Evolutionary conservation across 35 echinoderm and acorn worm genomes (phyloP).

Genomic region (Patiria miniata): DNA sequence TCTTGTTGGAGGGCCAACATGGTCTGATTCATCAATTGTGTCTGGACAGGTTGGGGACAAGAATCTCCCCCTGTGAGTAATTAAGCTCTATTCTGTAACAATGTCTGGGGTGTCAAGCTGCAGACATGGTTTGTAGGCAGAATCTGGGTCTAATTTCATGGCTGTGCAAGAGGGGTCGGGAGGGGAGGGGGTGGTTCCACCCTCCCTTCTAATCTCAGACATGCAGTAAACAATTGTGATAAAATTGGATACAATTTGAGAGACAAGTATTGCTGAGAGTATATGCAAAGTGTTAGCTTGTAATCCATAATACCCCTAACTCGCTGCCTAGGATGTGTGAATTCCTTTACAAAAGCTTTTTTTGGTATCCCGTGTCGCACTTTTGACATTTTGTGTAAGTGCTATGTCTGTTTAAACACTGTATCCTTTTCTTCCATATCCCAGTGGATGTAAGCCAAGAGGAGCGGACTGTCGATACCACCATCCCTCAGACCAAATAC

Average conservation of each 20-base stretch:
- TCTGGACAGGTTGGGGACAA: neutral
- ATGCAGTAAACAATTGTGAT: too few relatives aligned
- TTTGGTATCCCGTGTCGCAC: too few relatives aligned
- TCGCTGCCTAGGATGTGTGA: too few relatives aligned
- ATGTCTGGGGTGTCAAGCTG: too few relatives aligned
- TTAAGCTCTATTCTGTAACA: neutral
- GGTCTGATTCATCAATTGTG: constrained; percentile 4
- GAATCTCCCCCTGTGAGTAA: neutral
- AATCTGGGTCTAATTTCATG: neutral
- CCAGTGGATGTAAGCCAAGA: neutral
- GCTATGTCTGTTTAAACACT: neutral
- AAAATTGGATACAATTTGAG: too few relatives aligned
- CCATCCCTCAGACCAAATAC: neutral
- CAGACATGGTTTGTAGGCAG: neutral
- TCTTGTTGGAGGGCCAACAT: too few relatives aligned
- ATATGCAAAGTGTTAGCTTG: too few relatives aligned
- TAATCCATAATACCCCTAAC: too few relatives aligned
- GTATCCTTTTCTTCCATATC: neutral
- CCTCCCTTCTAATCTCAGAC: too few relatives aligned
- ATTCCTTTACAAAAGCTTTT: too few relatives aligned
- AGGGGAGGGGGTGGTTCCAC: neutral
- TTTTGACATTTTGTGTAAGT: too few relatives aligned
- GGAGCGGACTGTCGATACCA: neutral
- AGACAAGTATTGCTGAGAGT: too few relatives aligned
- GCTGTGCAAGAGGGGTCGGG: neutral